Conservation (phyloP, 2,888 invertebrate species). For the Drosophila bunnanda region DNA sequence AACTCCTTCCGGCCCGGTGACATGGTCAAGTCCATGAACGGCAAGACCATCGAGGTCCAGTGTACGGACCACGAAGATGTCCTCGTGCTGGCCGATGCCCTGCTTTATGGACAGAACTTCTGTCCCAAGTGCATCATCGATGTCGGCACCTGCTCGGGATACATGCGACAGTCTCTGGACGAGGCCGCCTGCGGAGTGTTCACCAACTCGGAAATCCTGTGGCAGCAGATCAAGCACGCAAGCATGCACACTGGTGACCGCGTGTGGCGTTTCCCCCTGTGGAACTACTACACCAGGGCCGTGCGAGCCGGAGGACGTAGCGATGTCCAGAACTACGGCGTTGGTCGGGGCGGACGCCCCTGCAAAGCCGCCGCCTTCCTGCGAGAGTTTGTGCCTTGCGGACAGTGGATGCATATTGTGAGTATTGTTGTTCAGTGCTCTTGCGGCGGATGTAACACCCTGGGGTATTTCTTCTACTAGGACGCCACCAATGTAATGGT, state of each 20-base stretch:
- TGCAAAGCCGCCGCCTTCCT: constrained; percentile 93
- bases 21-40: constrained; percentile 90
- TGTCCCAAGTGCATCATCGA: constrained; percentile 90
- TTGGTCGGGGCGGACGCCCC: constrained; percentile 86
- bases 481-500: constrained; percentile 91
- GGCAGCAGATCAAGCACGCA: constrained; percentile 88
- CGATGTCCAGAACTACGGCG: constrained; percentile 86
- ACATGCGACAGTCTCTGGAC: constrained; percentile 88
- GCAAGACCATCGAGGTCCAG: constrained; percentile 88
- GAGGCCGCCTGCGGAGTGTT: constrained; percentile 90
- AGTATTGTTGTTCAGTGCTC: constrained; percentile 27
- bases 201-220: constrained; percentile 89
- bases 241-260: constrained; percentile 91
- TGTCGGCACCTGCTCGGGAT: constrained; percentile 91
- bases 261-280: constrained; percentile 94
- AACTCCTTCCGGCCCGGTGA: constrained; percentile 92
- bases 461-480: constrained; percentile 49
- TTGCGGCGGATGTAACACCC: no score
- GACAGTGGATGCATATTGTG: constrained; percentile 91
- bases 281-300: constrained; percentile 89
- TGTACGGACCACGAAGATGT: constrained; percentile 92
- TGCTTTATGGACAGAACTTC: constrained; percentile 89
- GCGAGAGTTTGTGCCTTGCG: constrained; percentile 89
- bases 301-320: constrained; percentile 85
- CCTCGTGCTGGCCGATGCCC: constrained; percentile 90